Evolutionary conservation across 1,140 invertebrate genomes (phyloP).

Genomic region (Latrodectus geometricus): DNA sequence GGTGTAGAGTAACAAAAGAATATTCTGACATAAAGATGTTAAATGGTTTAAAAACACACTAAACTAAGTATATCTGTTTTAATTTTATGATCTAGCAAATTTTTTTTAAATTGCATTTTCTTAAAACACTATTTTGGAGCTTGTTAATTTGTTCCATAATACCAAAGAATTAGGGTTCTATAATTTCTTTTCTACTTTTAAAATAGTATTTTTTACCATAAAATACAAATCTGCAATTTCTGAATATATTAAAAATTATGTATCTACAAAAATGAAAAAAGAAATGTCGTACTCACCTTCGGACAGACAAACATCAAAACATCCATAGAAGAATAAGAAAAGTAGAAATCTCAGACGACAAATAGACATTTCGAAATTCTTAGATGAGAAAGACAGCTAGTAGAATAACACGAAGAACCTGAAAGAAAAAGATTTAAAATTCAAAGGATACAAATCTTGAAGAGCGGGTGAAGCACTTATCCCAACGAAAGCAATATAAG

Average conservation of each 20-base stretch:
- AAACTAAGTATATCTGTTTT: too few relatives aligned
- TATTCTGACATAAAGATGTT: too few relatives aligned
- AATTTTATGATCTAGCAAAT: too few relatives aligned
- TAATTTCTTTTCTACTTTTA: not conserved
- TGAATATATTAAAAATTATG: not conserved
- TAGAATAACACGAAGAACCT: slow-evolving; percentile 49
- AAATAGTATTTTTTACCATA: not conserved
- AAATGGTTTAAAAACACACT: too few relatives aligned
- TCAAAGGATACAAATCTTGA: slow-evolving; percentile 45
- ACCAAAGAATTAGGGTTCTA: too few relatives aligned
- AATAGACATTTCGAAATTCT: slow-evolving; percentile 38
- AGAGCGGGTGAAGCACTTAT: slow-evolving; percentile 1
- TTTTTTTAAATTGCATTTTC: too few relatives aligned
- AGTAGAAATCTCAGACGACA: slow-evolving; percentile 40
- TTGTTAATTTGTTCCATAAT: too few relatives aligned
- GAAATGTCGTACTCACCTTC: slow-evolving; percentile 26
- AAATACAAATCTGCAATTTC: not conserved
- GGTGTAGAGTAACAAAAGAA: too few relatives aligned
- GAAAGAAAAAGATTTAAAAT: slow-evolving; percentile 47
- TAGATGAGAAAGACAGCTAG: slow-evolving; percentile 34
- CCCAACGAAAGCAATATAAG: not conserved
- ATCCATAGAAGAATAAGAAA: slow-evolving; percentile 47
- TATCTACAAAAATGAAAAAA: not conserved
- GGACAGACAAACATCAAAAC: slow-evolving; percentile 44
- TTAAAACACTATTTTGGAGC: too few relatives aligned